These are phyloP conservation scores for Steatocranus sp. DNA, from an alignment of 2,797 vertebrate genomes.

Conservation along the genomic window DNA sequence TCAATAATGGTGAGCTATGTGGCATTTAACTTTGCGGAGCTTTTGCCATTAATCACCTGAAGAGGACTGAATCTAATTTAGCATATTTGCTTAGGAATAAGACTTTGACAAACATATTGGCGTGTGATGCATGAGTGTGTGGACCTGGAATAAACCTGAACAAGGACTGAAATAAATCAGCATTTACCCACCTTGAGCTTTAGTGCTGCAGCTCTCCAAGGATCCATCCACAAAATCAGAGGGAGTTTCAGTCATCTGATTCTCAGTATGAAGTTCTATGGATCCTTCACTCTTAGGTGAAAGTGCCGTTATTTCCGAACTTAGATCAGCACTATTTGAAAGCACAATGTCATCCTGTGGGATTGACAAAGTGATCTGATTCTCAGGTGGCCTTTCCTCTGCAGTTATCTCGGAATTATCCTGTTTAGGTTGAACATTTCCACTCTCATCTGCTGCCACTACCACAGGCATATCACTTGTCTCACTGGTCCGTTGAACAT, in stretches of 20 bases:
- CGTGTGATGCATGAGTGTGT: slow-evolving; percentile 34
- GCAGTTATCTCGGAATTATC: background rate
- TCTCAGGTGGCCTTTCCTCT: slow-evolving; percentile 5
- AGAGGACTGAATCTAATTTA: slow-evolving; percentile 20
- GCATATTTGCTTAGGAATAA: slow-evolving; percentile 37
- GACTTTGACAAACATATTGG: slow-evolving; percentile 40
- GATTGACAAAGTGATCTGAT: background rate
- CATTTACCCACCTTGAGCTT: slow-evolving; percentile 45
- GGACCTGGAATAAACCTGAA: slow-evolving; percentile 16
- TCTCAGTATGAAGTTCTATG: background rate
- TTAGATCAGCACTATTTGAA: background rate
- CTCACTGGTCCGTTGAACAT: background rate
- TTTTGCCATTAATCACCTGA: slow-evolving; percentile 41
- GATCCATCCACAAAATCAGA: slow-evolving; percentile 14
- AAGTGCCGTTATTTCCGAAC: background rate
- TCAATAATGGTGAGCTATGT: background rate
- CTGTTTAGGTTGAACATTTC: background rate
- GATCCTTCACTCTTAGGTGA: background rate
- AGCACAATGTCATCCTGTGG: background rate
- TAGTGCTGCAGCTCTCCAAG: background rate
- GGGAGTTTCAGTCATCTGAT: background rate
- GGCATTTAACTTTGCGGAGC: slow-evolving; percentile 21
- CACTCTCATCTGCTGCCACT: background rate
- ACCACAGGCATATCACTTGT: background rate
- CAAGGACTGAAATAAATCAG: slow-evolving; percentile 19